phyloP scores from a whole-genome alignment of 2,797 vertebrate genomes.

The Pseudomugil tenellus region DNA sequence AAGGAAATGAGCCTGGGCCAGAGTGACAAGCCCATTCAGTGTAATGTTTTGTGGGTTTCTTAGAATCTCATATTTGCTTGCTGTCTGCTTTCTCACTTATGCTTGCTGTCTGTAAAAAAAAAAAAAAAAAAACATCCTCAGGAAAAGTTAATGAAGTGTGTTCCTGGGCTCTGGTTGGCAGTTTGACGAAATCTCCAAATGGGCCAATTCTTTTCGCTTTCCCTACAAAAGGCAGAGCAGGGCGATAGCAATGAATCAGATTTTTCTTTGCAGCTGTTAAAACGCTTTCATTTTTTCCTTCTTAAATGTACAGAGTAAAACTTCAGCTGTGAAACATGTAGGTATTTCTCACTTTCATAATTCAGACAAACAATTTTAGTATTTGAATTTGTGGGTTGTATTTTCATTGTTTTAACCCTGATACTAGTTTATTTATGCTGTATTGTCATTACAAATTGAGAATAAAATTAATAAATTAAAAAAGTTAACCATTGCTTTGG shows the following conservation, averaged over 20 bases:
- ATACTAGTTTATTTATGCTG: conserved; percentile 39
- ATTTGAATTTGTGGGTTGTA: conserved; percentile 40
- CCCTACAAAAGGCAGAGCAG: conserved; percentile 45
- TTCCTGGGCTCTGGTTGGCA: conserved; percentile 68
- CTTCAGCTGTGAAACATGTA: conserved; percentile 32
- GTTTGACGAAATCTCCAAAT: conserved; percentile 70
- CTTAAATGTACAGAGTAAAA: conserved; percentile 32
- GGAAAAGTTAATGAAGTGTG: conserved; percentile 80
- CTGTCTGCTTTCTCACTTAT: too few species aligned
- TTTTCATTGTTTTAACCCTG: conserved; percentile 21
- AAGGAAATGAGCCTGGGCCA: conserved; percentile 76
- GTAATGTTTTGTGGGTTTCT: conserved; percentile 73
- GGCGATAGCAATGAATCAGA: conserved; percentile 48
- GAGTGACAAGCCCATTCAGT: conserved; percentile 76
- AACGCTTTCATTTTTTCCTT: conserved; percentile 56
- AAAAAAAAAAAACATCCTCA: conserved; percentile 67
- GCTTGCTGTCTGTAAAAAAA: conserved; percentile 73
- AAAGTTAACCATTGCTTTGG: conserved; percentile 3
- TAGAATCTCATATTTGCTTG: conserved; percentile 70
- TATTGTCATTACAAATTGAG: not conserved
- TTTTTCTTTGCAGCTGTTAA: conserved; percentile 71
- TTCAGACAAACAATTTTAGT: conserved; percentile 37
- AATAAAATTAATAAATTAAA: not conserved
- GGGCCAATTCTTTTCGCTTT: conserved; percentile 50
- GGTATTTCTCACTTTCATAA: conserved; percentile 35